Evolutionary conservation across 2,888 invertebrate species (phyloP), one percentile per base, ranked within the genome.

Genomic region (Candidula unifasciata): DNA sequence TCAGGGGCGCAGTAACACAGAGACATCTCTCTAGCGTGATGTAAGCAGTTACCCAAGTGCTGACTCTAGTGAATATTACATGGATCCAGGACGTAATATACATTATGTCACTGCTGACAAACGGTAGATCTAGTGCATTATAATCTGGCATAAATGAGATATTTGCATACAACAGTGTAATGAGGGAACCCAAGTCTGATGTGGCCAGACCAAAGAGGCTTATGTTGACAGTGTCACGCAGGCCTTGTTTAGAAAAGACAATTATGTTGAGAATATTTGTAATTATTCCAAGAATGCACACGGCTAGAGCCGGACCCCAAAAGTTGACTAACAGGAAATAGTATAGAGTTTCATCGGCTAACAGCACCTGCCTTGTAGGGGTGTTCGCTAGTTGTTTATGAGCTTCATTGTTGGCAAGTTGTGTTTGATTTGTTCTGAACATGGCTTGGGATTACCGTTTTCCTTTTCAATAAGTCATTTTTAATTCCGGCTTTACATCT

Each of bases 211-310:
- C 73, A 2, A 73, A 27, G 1, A 73, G 73, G 44, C 52, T 73
- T 24, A 73, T 73, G 27, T 57, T 77, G 3, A 60, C 60, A 10
- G 77, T 77, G 24, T 77, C 77, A 16, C 24, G 30, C 5, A n/a
- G 21, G 60, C 60, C 60, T 16, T 60, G 33, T 77, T 60, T 77
- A 8, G 24, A 27, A 44, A 73, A 73, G 10, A 13, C 30, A 21
- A 60, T 77, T 33, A 77, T 77, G 33, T 77, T 77, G 24, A 77
- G 60, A 24, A 77, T 60, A 30, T 77, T 77, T 3, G 77, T 77
- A 16, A 60, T 24, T 13, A 57, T 30, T 35, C 60, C 77, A 35
- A 77, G 57, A 24, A 77, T 18, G 24, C 73, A 73, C 0, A 73
- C 27, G 1, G n/a, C 52, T 2, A 44, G 44, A 27, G n/a, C 44